These are phyloP conservation scores for Pangasianodon gigas DNA, from an alignment of 2,113 vertebrate genomes.

Conservation along the genomic window DNA sequence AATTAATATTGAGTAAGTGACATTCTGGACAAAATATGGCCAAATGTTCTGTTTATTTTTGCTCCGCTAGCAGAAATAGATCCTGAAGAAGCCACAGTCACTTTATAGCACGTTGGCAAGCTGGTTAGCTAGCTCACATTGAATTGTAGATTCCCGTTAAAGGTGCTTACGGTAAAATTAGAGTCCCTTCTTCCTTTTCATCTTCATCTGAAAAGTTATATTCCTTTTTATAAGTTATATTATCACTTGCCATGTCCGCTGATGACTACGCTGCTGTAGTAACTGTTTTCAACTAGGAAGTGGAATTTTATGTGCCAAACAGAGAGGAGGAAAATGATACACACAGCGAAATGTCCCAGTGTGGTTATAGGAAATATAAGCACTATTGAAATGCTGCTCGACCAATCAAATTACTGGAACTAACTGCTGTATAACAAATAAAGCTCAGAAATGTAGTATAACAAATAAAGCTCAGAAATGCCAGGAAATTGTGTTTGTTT, in stretches of 20 bases:
- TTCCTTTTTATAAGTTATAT: too few relatives aligned
- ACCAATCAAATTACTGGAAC: background rate
- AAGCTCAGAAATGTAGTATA: background rate
- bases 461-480: background rate
- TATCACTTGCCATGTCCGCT: background rate
- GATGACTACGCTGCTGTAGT: background rate
- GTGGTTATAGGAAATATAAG: background rate
- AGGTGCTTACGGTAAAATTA: background rate
- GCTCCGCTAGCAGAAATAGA: background rate
- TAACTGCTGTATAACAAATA: background rate
- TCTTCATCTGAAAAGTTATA: background rate
- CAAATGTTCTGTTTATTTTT: background rate
- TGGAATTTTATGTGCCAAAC: background rate
- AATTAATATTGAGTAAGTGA: background rate
- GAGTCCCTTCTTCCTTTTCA: background rate
- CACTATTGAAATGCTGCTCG: background rate
- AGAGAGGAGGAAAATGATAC: background rate
- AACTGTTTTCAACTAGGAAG: background rate
- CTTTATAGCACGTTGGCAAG: background rate
- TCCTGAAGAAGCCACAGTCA: background rate
- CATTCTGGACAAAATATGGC: background rate
- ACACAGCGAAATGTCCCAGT: background rate
- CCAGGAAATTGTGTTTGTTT: background rate
- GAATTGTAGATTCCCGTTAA: background rate
- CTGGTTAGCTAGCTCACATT: background rate